phyloP scores from a whole-genome alignment of 2,113 vertebrate genomes.

The Paradisaea rubra region DNA sequence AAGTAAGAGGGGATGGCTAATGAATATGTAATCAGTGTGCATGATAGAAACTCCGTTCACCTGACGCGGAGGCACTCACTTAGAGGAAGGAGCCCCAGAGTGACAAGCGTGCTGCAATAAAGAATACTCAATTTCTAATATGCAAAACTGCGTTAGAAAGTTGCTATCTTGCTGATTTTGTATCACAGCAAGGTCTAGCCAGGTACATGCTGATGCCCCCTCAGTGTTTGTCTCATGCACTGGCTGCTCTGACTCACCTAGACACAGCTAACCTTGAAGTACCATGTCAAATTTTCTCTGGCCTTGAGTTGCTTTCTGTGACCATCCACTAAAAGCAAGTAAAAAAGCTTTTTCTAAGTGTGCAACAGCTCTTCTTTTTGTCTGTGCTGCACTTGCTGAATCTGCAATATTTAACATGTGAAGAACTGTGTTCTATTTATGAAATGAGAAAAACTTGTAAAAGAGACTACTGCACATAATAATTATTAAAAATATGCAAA shows the following conservation, averaged over 20 bases:
- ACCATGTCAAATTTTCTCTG: not conserved
- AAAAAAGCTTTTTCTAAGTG: not conserved
- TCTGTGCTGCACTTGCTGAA: not conserved
- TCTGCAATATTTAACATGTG: not conserved
- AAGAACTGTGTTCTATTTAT: not conserved
- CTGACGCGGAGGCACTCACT: not conserved
- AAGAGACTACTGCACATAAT: not conserved
- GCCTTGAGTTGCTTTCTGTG: not conserved
- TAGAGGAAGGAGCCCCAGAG: not conserved
- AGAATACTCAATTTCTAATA: not conserved
- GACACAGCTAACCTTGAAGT: not conserved
- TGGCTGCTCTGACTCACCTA: not conserved
- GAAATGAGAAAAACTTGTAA: not conserved
- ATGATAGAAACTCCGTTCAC: not conserved
- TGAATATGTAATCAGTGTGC: not conserved
- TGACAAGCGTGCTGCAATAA: rapidly evolving
- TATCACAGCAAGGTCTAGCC: not conserved
- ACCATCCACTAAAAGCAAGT: not conserved
- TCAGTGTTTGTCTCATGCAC: not conserved
- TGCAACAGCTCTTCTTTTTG: not conserved
- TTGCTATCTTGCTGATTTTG: not conserved
- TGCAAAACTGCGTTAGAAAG: not conserved
- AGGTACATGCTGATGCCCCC: not conserved
- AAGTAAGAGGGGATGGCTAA: not conserved
- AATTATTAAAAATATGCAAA: not conserved